A percentile compares a stretch with the other conserved stretches of the same genome.
phyloP scores from a whole-genome alignment of 2,888 invertebrate genomes.

The Trisateles emortualis region DNA sequence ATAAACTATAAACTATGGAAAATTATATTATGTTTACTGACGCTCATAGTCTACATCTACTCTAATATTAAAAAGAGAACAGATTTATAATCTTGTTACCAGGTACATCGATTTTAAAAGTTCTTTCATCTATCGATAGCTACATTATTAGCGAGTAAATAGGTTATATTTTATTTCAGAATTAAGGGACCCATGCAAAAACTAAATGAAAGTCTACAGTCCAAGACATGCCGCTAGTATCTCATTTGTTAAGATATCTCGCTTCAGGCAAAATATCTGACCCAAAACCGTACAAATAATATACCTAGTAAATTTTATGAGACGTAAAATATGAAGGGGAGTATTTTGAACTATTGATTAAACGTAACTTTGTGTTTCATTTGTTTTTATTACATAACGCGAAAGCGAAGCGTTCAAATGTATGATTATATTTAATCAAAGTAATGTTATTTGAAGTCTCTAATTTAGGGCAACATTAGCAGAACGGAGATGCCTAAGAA shows the following conservation, averaged over 20 bases:
- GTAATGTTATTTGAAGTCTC: constrained; percentile 12
- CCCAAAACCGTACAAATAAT: background rate
- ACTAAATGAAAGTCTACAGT: too few species aligned
- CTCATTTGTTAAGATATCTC: background rate
- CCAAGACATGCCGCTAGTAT: too few species aligned
- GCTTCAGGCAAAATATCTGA: background rate
- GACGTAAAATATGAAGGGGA: background rate
- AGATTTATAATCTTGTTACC: too few species aligned
- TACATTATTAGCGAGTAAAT: too few species aligned
- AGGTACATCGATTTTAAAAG: too few species aligned
- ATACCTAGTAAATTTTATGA: background rate
- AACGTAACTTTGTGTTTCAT: background rate
- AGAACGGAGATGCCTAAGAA: constrained; percentile 15
- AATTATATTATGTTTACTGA: constrained; percentile 15
- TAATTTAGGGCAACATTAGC: constrained; percentile 8
- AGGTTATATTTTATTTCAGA: too few species aligned
- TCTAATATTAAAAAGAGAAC: too few species aligned
- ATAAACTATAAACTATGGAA: constrained; percentile 40
- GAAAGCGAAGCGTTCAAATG: background rate
- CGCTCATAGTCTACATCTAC: too few species aligned
- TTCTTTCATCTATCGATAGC: too few species aligned
- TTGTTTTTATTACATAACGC: background rate
- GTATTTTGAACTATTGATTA: background rate
- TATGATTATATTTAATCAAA: constrained; percentile 12
- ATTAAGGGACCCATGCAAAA: too few species aligned